Evolutionary conservation across 2,113 vertebrate genomes (phyloP), one percentile per base, ranked within the genome.

Genomic region (Nycticebus coucang): DNA sequence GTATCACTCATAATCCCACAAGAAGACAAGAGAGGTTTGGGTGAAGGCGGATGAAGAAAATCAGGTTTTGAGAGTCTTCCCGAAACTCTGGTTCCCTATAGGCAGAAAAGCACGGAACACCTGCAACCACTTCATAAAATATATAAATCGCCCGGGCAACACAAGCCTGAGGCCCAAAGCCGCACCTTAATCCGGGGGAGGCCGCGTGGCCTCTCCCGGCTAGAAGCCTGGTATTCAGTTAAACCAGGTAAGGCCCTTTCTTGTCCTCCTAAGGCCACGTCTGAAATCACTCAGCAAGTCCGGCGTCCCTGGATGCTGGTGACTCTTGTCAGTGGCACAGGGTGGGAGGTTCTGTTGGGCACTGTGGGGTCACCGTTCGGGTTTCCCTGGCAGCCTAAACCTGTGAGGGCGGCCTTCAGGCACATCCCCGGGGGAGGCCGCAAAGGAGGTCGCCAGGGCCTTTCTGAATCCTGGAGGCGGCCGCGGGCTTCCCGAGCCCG

Each of bases 221-320:
- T 1, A 1, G 53, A 26, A 1, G 4, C 37, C 28, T 7, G 7
- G 4, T 1, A n/a, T 1, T 3, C 2, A 0, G n/a, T 7, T n/a
- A 3, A 30, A 1, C 1, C 2, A 1, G 60, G 35, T 33, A 14
- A 22, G 55, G 19, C 1, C 13, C 59, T 28, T 18, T 30, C 11
- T 33, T 3, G 17, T 14, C 57, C 8, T 11, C 2, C 13, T 2
- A 18, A 68, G 75, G 93, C 45, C 66, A 5, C 2, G 60, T 59
- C 26, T 24, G 15, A 22, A 28, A 24, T 4, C 18, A 18, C 13
- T 30, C n/a, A 5, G 35, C 0, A 2, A 22, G 4, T 3, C 1
- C 5, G 57, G 72, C n/a, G 79, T 0, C 45, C 7, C n/a, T 18
- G 41, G 30, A 19, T 24, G 24, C 68, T 2, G 94, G 19, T 1